These are phyloP conservation scores for Protonemura montana DNA, from an alignment of 2,888 invertebrate species.

Conservation along the genomic window DNA sequence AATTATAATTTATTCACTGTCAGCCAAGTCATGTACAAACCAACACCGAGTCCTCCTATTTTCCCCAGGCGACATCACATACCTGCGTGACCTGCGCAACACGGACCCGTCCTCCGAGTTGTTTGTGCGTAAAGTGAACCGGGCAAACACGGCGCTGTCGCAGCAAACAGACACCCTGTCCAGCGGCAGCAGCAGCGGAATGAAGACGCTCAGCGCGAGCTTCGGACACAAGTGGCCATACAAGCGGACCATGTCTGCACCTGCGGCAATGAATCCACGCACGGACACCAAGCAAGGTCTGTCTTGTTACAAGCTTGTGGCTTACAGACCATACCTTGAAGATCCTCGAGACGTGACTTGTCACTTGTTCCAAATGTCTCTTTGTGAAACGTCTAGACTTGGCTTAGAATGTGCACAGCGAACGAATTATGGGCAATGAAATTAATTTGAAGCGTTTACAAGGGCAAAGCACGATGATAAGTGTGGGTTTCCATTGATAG, in stretches of 20 bases:
- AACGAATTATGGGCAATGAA: too few relatives aligned
- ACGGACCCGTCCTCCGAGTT: slow-evolving; percentile 87
- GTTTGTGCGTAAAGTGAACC: slow-evolving; percentile 75
- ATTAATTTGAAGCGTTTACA: too few relatives aligned
- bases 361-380: too few relatives aligned
- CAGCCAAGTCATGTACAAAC: too few relatives aligned
- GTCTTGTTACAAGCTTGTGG: slow-evolving; percentile 49
- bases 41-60: not conserved
- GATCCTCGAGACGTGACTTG: too few relatives aligned
- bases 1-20: too few relatives aligned
- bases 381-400: too few relatives aligned
- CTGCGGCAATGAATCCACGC: slow-evolving; percentile 80
- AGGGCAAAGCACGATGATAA: too few relatives aligned
- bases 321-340: too few relatives aligned
- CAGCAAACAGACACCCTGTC: slow-evolving; percentile 61
- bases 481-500: too few relatives aligned
- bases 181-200: slow-evolving; percentile 66
- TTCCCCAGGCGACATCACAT: slow-evolving; percentile 25
- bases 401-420: too few relatives aligned
- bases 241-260: slow-evolving; percentile 92
- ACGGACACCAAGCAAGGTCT: slow-evolving; percentile 77
- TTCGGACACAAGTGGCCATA: slow-evolving; percentile 95
- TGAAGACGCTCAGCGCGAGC: slow-evolving; percentile 85
- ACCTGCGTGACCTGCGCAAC: slow-evolving; percentile 77
- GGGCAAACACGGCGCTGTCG: slow-evolving; percentile 86